A percentile compares a stretch with the other conserved stretches of the same genome.
Evolutionary conservation across 2,113 vertebrate genomes (phyloP).

Genomic region (Anguilla japonica): DNA sequence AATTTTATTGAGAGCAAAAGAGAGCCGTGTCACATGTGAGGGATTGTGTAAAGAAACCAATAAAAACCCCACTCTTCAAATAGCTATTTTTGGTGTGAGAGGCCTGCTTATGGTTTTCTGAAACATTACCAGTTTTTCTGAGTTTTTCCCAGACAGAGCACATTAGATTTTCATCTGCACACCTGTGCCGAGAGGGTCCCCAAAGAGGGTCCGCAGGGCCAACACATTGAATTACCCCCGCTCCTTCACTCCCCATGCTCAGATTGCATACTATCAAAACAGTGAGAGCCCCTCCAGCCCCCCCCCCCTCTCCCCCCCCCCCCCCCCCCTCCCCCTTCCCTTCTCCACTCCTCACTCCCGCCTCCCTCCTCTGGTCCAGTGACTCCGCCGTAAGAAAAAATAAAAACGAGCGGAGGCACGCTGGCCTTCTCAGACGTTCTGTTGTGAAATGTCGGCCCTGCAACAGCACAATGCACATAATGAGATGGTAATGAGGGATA

Average conservation of each 20-base stretch:
- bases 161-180: conserved; percentile 78
- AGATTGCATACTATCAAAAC: conserved; percentile 56
- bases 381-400: neutral
- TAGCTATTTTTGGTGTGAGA: conserved; percentile 20
- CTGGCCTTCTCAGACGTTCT: neutral
- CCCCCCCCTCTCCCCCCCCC: too few relatives aligned
- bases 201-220: conserved; percentile 61
- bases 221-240: conserved; percentile 59
- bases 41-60: neutral
- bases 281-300: neutral
- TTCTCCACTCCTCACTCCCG: too few relatives aligned
- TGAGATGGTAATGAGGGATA: neutral
- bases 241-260: conserved; percentile 47
- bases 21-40: too few relatives aligned
- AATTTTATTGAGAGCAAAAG: conserved; percentile 13
- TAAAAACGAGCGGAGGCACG: neutral
- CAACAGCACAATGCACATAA: neutral
- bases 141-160: conserved; percentile 69
- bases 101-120: conserved; percentile 48
- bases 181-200: conserved; percentile 54
- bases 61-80: neutral
- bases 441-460: neutral
- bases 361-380: neutral
- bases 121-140: conserved; percentile 41
- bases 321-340: too few relatives aligned